These are phyloP conservation scores for Thalassoma bifasciatum DNA, from an alignment of 2,113 vertebrate species.

Conservation along the genomic window DNA sequence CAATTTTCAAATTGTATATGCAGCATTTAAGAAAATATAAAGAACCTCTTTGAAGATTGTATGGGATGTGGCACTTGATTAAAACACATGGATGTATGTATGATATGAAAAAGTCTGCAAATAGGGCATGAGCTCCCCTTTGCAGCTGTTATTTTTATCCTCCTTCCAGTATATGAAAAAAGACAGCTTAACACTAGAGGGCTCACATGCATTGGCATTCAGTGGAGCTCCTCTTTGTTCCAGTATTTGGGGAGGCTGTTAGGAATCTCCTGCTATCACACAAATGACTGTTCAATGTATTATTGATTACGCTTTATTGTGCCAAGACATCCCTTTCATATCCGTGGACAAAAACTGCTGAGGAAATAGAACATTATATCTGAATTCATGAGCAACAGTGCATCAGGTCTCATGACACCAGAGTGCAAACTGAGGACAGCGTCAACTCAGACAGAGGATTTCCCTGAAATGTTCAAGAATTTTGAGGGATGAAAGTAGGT, in stretches of 20 bases:
- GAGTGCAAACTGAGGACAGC: slow-evolving; percentile 55
- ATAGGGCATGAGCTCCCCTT: neutral
- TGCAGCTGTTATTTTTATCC: slow-evolving; percentile 16
- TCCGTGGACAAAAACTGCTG: neutral
- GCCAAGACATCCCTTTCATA: slow-evolving; percentile 41
- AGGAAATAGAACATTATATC: slow-evolving; percentile 35
- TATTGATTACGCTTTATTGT: slow-evolving; percentile 64
- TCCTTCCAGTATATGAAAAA: slow-evolving; percentile 39
- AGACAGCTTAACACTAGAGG: slow-evolving; percentile 74
- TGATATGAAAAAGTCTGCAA: neutral
- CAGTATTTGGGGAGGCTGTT: slow-evolving; percentile 9
- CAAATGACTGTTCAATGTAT: slow-evolving; percentile 44
- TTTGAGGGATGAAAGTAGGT: neutral
- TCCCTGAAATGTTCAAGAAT: slow-evolving; percentile 14
- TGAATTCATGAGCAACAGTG: slow-evolving; percentile 47
- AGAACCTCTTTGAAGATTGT: slow-evolving; percentile 1
- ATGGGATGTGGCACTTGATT: neutral
- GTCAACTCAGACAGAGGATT: neutral
- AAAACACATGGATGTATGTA: neutral
- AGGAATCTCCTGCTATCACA: slow-evolving; percentile 16
- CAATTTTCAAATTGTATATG: neutral
- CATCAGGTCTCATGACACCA: slow-evolving; percentile 20
- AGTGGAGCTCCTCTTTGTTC: slow-evolving; percentile 15
- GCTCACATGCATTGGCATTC: slow-evolving; percentile 75
- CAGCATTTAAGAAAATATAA: neutral